Conservation (phyloP, 1,140 invertebrate genomes). For the Pogonomyrmex barbatus region DNA sequence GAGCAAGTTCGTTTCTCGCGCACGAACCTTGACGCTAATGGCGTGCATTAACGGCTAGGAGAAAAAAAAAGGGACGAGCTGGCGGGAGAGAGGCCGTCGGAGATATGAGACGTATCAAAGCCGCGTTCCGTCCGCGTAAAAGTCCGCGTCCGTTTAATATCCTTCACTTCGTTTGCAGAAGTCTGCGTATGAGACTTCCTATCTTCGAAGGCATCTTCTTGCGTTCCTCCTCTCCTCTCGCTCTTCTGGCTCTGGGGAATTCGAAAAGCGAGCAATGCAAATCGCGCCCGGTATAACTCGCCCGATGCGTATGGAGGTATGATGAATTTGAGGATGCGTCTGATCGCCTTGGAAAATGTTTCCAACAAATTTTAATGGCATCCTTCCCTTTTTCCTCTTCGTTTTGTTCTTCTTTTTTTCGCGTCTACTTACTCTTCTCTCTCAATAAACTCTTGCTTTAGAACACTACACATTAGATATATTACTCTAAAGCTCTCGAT, state of each 20-base stretch:
- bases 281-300: conserved; percentile 6
- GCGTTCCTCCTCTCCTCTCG: conserved; percentile 1
- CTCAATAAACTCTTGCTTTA: neutral
- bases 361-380: neutral
- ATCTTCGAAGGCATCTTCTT: neutral
- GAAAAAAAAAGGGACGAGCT: conserved; percentile 49
- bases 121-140: conserved; percentile 73
- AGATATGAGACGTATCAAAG: conserved; percentile 68
- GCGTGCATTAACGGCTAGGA: conserved; percentile 82
- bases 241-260: conserved; percentile 2
- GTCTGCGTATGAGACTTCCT: neutral
- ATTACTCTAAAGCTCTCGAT: neutral
- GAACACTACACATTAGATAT: neutral
- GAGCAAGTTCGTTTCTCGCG: conserved; percentile 68
- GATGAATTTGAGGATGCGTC: conserved; percentile 27
- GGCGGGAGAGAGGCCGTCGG: conserved; percentile 31
- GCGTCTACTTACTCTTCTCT: neutral
- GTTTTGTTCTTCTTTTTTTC: neutral
- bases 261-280: conserved; percentile 25
- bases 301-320: neutral
- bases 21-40: conserved; percentile 82
- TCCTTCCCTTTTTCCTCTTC: neutral
- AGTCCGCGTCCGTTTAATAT: conserved; percentile 77
- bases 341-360: conserved; percentile 1
- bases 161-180: conserved; percentile 54